Base-by-base conservation (phyloP, 2,797 vertebrate species). In the Oophaga sylvatica region DNA sequence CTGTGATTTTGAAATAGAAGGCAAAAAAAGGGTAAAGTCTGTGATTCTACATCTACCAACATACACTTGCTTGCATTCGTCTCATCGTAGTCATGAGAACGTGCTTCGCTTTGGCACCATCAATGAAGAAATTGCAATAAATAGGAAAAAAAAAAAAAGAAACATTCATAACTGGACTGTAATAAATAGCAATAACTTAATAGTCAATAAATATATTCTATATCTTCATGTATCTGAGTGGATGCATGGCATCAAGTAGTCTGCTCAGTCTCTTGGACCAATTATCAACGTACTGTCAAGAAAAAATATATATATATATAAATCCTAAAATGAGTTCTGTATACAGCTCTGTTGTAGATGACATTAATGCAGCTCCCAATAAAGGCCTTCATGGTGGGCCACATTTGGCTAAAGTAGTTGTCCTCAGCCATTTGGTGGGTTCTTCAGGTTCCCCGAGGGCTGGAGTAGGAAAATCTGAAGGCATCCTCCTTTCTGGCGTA, bases 141-240 rank as follows among this genome's bases (percentile, higher is more conserved):
- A 99, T 98, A 96, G 95, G 95, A 95, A 95, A 94, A 95, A 75
- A 75, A 53, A 48, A 53, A 91, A 92, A 94, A 94, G 94, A 89
- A 93, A 96, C 95, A 94, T 93, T 95, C 95, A 96, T 96, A 94
- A 96, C 95, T 95, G 95, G 95, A 97, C 91, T 94, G 95, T 94
- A 99, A 99, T 99, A 99, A 99, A 99, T 99, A 99, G 97, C 92
- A 99, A 99, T 99, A 99, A 99, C 95, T 99, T 99, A 96, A 95
- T 96, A 97, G 94, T 97, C 94, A 99, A 99, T 99, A 99, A 99
- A 99, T 99, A 99, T 97, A 95, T 95, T 97, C 96, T 95, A 93
- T 94, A 94, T 94, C 94, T 92, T 95, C 95, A 94, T 92, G 95
- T 95, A 95, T 96, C 95, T 94, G 95, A 95, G 95, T 78, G 92